phyloP scores from a whole-genome alignment of 2,888 invertebrate genomes.

The Lochmaea capreae region DNA sequence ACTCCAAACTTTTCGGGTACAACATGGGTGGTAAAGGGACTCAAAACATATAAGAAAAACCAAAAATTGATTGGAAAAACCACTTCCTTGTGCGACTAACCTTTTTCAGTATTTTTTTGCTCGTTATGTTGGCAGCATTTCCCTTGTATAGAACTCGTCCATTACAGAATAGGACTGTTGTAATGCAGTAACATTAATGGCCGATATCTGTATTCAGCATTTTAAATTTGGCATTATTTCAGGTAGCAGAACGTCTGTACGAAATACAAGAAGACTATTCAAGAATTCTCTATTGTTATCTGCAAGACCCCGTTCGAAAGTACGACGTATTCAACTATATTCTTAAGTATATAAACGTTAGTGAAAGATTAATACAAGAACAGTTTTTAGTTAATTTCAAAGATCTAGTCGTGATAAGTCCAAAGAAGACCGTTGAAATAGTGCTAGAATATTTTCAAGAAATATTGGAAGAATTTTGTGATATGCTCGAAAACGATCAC shows the following conservation, averaged over 20 bases:
- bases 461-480: constrained; percentile 64
- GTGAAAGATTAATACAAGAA: constrained; percentile 64
- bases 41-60: too few relatives aligned
- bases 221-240: not conserved
- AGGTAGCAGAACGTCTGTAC: constrained; percentile 75
- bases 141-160: too few relatives aligned
- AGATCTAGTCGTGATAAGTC: constrained; percentile 71
- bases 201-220: too few relatives aligned
- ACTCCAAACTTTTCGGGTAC: too few relatives aligned
- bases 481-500: constrained; percentile 64
- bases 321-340: constrained; percentile 73
- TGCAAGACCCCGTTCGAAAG: constrained; percentile 73
- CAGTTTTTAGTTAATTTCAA: constrained; percentile 66
- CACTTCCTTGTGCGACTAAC: too few relatives aligned
- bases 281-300: constrained; percentile 76
- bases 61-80: too few relatives aligned
- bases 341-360: constrained; percentile 63
- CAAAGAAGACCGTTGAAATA: constrained; percentile 73
- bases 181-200: too few relatives aligned
- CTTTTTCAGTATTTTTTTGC: too few relatives aligned
- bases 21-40: too few relatives aligned
- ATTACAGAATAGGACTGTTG: too few relatives aligned
- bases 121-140: too few relatives aligned
- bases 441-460: constrained; percentile 70
- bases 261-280: constrained; percentile 71